Evolutionary conservation across 2,113 vertebrate genomes (phyloP), one percentile per base, ranked within the genome.

Genomic region (Bombycilla garrulus): DNA sequence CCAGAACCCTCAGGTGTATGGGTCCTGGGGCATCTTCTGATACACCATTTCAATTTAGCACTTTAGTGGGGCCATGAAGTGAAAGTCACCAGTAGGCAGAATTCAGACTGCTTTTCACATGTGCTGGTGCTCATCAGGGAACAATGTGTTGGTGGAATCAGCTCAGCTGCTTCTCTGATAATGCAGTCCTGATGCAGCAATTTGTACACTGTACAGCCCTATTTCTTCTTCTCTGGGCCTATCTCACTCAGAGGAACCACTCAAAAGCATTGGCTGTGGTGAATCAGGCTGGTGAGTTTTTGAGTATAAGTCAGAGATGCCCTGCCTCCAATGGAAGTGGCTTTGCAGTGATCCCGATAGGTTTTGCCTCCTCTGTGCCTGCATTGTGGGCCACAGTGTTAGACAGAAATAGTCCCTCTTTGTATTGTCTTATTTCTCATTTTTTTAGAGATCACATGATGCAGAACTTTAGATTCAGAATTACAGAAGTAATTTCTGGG

Each of bases 111-210:
- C 40, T 76, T 93, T 66, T 54, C 0, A 4, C 12, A 7, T 0
- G 0, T 35, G 12, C n/a, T 77, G 33, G 21, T 58, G 47, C 47
- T 80, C 2, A 0, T 40, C 5, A 5, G 35, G 38, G 48, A 28
- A 9, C 22, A 25, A 20, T 54, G 36, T 45, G 19, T 42, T 54
- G 40, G 18, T 85, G 16, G 40, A 69, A 76, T 54, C 64, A 60
- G 13, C 18, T 81, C 47, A 62, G 38, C 42, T 5, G 1, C 23
- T 58, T 73, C 22, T 71, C 11, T 35, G 8, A 15, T 74, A 62
- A 29, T 57, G 23, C 35, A 44, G 58, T 48, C 15, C 22, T 1
- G 5, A 12, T 40, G 20, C 20, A 42, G 50, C n/a, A 53, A n/a
- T 61, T 20, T 44, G 36, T n/a, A 15, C 2, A 1, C 3, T 54